A percentile compares a stretch with the other conserved stretches of the same genome.
Evolutionary conservation across 1,140 invertebrate species (phyloP).

Genomic region (Meloidogyne floridensis): DNA sequence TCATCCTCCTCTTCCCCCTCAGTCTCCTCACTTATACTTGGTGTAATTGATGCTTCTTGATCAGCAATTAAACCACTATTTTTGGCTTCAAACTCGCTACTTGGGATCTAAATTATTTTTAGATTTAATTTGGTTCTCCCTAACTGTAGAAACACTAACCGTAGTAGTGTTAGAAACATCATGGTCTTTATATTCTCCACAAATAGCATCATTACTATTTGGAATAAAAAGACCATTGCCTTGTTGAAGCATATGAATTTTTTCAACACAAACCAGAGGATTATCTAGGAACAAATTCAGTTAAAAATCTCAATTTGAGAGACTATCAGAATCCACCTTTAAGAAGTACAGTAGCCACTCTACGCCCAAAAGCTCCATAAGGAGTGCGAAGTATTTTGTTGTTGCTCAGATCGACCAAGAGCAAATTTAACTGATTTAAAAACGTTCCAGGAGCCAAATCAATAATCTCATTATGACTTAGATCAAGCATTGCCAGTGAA

Average conservation of each 20-base stretch:
- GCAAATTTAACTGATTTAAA: conserved; percentile 57
- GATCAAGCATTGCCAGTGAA: conserved; percentile 59
- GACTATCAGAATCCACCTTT: conserved; percentile 43
- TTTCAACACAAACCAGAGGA: conserved; percentile 61
- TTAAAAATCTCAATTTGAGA: too few relatives aligned
- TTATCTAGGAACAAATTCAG: conserved; percentile 45
- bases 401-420: conserved; percentile 57
- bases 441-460: conserved; percentile 62
- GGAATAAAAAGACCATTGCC: conserved; percentile 59
- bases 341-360: conserved; percentile 62
- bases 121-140: too few relatives aligned
- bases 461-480: conserved; percentile 59
- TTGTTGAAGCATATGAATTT: conserved; percentile 64
- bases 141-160: not conserved
- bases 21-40: not conserved
- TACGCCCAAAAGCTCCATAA: conserved; percentile 59
- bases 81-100: too few relatives aligned
- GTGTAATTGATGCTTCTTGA: not conserved
- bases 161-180: not conserved
- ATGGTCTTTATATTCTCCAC: conserved; percentile 32
- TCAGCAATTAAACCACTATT: not conserved
- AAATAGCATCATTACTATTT: conserved; percentile 55
- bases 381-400: conserved; percentile 60
- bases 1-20: not conserved
- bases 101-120: too few relatives aligned